Percentiles rank a stretch among this genome's conserved stretches.
phyloP scores from a whole-genome alignment of 2,888 invertebrate genomes.

The Rhamnusium bicolor region DNA sequence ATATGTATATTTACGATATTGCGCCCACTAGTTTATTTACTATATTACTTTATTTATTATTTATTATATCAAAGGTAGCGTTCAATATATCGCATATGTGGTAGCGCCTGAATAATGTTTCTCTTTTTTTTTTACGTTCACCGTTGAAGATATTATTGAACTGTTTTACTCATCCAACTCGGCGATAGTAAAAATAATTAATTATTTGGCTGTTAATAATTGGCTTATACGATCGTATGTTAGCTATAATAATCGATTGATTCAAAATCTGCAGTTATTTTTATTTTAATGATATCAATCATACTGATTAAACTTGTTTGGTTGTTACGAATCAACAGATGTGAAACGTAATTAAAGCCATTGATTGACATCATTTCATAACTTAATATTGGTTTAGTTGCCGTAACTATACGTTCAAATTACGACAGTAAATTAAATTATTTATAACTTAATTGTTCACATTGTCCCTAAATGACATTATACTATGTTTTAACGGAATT shows the following conservation, averaged over 20 bases:
- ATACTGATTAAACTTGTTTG: slow-evolving; percentile 25
- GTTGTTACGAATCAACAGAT: slow-evolving; percentile 37
- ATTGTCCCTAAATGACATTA: too few species aligned
- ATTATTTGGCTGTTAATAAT: slow-evolving; percentile 22
- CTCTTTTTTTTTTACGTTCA: slow-evolving; percentile 6
- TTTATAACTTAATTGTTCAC: too few species aligned
- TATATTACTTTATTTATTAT: too few species aligned
- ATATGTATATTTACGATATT: too few species aligned
- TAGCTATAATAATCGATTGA: slow-evolving; percentile 3
- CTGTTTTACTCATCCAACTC: slow-evolving; percentile 5
- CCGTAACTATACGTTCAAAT: slow-evolving; percentile 54
- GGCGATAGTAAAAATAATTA: slow-evolving; percentile 26
- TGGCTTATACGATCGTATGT: background rate
- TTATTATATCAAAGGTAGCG: background rate
- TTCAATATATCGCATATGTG: background rate
- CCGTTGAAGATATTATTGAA: slow-evolving; percentile 14
- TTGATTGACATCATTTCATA: slow-evolving; percentile 61
- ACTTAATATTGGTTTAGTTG: slow-evolving; percentile 59
- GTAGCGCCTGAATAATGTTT: background rate
- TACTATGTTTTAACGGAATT: too few species aligned
- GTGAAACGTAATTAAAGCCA: slow-evolving; percentile 60
- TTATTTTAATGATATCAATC: slow-evolving; percentile 32
- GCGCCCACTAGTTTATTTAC: too few species aligned
- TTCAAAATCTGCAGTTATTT: slow-evolving; percentile 22
- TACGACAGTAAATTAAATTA: slow-evolving; percentile 55